Evolutionary conservation across 1,140 invertebrate species (phyloP).

Genomic region (Maconellicoccus hirsutus): DNA sequence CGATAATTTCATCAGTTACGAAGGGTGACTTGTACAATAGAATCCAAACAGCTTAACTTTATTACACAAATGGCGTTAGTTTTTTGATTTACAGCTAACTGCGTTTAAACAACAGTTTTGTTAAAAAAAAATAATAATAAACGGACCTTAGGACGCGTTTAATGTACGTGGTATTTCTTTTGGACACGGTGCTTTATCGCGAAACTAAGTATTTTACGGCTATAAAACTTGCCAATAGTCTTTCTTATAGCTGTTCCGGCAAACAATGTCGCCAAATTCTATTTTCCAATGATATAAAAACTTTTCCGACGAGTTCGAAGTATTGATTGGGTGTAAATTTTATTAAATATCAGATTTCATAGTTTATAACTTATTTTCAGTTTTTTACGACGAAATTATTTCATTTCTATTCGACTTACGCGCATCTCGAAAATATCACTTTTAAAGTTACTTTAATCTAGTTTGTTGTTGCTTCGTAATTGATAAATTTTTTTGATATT

Average conservation of each 20-base stretch:
- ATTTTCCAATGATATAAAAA: background rate
- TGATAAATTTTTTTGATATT: too few relatives aligned
- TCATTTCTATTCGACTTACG: too few relatives aligned
- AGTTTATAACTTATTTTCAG: background rate
- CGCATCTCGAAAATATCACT: too few relatives aligned
- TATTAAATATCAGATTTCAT: constrained; percentile 5
- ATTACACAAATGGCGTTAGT: background rate
- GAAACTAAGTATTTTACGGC: constrained; percentile 3
- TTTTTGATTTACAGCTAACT: constrained; percentile 5
- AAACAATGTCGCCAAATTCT: constrained; percentile 1
- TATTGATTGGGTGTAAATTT: constrained; percentile 9
- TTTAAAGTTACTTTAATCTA: too few relatives aligned
- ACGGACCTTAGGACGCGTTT: background rate
- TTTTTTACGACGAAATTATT: too few relatives aligned
- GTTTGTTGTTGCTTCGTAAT: too few relatives aligned
- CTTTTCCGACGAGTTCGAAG: background rate
- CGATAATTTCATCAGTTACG: too few relatives aligned
- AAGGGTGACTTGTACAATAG: background rate
- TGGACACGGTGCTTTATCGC: constrained; percentile 2
- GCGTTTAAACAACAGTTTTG: background rate
- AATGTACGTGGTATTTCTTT: background rate
- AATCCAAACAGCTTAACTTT: constrained; percentile 4
- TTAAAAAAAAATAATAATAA: background rate
- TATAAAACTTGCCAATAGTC: constrained; percentile 9
- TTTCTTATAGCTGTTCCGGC: background rate